Evolutionary conservation across 2,113 vertebrate species (phyloP).

Genomic region (Atlantisia rogersi): DNA sequence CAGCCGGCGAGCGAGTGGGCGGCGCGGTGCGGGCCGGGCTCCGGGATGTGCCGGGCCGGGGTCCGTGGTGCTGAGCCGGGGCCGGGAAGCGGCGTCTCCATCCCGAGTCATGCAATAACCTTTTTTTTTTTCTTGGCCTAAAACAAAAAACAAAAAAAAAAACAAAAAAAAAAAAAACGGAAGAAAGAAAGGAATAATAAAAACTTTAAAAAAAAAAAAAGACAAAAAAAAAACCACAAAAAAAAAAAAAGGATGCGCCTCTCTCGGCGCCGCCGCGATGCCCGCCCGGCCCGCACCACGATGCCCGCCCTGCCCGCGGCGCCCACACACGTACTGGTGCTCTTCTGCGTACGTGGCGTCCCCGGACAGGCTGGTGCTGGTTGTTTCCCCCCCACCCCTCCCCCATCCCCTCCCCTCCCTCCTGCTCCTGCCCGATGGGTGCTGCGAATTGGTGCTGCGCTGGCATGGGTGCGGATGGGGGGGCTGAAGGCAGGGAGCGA

Average conservation of each 20-base stretch:
- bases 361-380: not conserved
- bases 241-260: constrained; percentile 42
- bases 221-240: no score
- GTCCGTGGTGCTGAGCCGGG: not conserved
- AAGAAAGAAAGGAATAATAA: no score
- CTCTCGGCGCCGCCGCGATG: constrained; percentile 28
- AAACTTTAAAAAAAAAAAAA: no score
- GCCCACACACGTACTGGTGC: constrained; percentile 34
- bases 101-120: constrained; percentile 77
- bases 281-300: constrained; percentile 3
- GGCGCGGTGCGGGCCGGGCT: not conserved
- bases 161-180: no score
- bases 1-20: not conserved
- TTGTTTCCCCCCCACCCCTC: not conserved
- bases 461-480: not conserved
- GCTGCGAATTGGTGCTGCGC: not conserved
- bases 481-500: not conserved
- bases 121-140: constrained; percentile 40
- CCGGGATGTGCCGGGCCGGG: not conserved
- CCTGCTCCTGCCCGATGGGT: not conserved
- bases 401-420: no score
- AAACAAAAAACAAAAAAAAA: no score
- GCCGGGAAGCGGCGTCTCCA: constrained; percentile 54
- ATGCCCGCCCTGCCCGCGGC: not conserved
- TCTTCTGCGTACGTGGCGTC: constrained; percentile 41